A percentile compares a stretch with the other conserved stretches of the same genome.
These are phyloP conservation scores for Cynaeus angustus DNA, from an alignment of 2,888 invertebrate genomes.

Conservation along the genomic window DNA sequence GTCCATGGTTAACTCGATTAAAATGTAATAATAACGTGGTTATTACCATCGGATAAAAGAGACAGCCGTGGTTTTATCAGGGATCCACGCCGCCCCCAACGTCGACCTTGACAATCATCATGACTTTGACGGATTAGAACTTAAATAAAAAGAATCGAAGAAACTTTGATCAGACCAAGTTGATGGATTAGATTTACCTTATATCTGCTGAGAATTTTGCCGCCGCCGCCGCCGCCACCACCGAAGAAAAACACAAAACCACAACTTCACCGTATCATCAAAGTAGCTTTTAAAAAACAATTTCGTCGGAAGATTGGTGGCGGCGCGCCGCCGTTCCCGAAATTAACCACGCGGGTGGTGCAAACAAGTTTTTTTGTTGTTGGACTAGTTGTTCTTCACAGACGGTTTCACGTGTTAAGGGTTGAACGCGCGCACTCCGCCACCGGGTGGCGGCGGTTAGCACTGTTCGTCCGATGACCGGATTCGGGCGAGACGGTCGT, in stretches of 20 bases:
- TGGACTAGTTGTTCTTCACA: conserved; percentile 19
- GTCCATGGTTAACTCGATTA: conserved; percentile 49
- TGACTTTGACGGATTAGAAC: neutral
- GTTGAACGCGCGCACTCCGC: conserved; percentile 37
- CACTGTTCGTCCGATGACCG: conserved; percentile 33
- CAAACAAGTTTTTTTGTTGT: conserved; percentile 28
- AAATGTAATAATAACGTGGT: conserved; percentile 40
- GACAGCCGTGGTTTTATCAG: neutral
- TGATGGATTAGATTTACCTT: too few species aligned
- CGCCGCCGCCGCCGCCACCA: conserved; percentile 1
- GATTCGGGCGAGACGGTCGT: conserved; percentile 4
- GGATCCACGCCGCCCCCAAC: conserved; percentile 15
- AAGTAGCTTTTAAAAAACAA: neutral
- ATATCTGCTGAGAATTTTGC: conserved; percentile 7
- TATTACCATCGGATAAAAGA: conserved; percentile 15
- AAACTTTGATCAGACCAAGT: too few species aligned
- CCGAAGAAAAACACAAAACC: conserved; percentile 5
- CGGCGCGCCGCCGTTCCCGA: conserved; percentile 36
- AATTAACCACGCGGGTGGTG: conserved; percentile 29
- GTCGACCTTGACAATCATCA: too few species aligned
- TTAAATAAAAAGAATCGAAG: too few species aligned
- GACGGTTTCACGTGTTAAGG: conserved; percentile 38
- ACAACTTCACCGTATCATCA: conserved; percentile 14
- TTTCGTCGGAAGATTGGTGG: conserved; percentile 12
- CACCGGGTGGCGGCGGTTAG: conserved; percentile 27